These are phyloP conservation scores for Hyposmocoma kahamanoa DNA, from an alignment of 1,140 invertebrate genomes.

Conservation along the genomic window DNA sequence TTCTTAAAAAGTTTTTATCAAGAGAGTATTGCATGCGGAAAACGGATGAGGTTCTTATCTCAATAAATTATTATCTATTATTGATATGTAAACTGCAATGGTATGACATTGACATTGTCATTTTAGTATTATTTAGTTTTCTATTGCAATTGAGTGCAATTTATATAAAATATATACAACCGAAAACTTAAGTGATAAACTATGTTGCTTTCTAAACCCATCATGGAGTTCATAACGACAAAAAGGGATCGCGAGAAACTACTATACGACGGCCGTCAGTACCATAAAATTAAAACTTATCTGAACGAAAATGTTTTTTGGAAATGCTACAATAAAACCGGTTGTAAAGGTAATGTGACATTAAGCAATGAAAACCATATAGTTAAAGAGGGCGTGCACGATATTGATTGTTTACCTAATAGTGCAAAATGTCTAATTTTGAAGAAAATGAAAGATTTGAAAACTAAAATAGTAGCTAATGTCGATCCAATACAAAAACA, in stretches of 20 bases:
- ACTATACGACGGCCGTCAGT: constrained; percentile 3
- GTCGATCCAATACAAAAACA: constrained; percentile 3
- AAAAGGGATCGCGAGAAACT: constrained; percentile 3
- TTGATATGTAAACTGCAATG: constrained; percentile 4
- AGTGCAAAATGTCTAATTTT: constrained; percentile 2
- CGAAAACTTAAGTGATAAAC: constrained; percentile 4
- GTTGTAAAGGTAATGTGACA: constrained; percentile 3
- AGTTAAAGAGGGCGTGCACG: constrained; percentile 3
- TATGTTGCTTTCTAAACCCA: constrained; percentile 2
- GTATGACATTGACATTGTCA: constrained; percentile 3
- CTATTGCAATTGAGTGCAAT: constrained; percentile 3
- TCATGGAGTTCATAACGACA: constrained; percentile 3
- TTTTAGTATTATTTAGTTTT: constrained; percentile 4
- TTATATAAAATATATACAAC: constrained; percentile 2
- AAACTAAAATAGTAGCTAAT: constrained; percentile 4
- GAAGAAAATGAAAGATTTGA: constrained; percentile 4
- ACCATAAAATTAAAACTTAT: constrained; percentile 4
- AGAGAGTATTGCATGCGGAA: background rate
- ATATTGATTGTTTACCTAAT: constrained; percentile 4
- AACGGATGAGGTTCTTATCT: constrained; percentile 3
- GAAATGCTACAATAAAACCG: constrained; percentile 3
- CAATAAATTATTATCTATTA: constrained; percentile 4
- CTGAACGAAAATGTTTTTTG: constrained; percentile 3
- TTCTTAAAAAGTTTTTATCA: constrained; percentile 24
- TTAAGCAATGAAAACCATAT: constrained; percentile 4